Conservation (phyloP, 2,888 invertebrate genomes). For the Clanis bilineata region DNA sequence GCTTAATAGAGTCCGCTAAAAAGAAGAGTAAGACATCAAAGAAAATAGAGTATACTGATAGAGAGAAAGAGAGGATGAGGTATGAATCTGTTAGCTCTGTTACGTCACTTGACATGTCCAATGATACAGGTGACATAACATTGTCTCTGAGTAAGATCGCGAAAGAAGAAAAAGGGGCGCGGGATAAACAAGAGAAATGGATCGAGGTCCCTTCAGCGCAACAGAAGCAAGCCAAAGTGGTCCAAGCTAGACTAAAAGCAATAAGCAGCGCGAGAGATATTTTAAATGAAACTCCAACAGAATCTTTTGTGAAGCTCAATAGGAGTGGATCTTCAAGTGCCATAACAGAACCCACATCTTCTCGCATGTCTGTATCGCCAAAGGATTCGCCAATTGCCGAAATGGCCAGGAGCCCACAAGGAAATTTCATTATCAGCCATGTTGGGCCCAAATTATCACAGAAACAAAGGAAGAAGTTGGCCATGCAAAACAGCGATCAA, state of each 20-base stretch:
- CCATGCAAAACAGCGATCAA: slow-evolving; percentile 66
- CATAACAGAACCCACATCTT: slow-evolving; percentile 46
- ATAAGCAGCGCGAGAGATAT: slow-evolving; percentile 66
- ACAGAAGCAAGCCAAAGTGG: slow-evolving; percentile 73
- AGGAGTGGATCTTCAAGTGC: slow-evolving; percentile 57
- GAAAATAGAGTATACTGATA: slow-evolving; percentile 73
- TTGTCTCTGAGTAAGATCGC: slow-evolving; percentile 62
- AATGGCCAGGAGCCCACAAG: slow-evolving; percentile 53
- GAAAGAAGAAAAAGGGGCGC: slow-evolving; percentile 53
- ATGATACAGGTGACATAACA: slow-evolving; percentile 68
- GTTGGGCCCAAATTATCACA: slow-evolving; percentile 83
- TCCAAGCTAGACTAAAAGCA: slow-evolving; percentile 75
- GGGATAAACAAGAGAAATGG: slow-evolving; percentile 67
- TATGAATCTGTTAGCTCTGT: slow-evolving; percentile 71
- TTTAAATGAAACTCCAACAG: slow-evolving; percentile 57
- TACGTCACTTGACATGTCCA: slow-evolving; percentile 65
- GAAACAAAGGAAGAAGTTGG: slow-evolving; percentile 84
- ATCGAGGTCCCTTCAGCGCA: slow-evolving; percentile 68
- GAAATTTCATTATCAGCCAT: slow-evolving; percentile 64
- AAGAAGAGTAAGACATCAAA: slow-evolving; percentile 68
- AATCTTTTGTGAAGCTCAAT: slow-evolving; percentile 64
- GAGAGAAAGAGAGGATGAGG: slow-evolving; percentile 68
- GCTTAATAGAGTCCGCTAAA: slow-evolving; percentile 52
- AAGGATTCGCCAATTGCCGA: slow-evolving; percentile 54
- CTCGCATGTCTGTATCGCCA: slow-evolving; percentile 62